A percentile compares a stretch with the other conserved stretches of the same genome.
Evolutionary conservation across 2,888 invertebrate species (phyloP).

Genomic region (Notocelia uddmanniana): DNA sequence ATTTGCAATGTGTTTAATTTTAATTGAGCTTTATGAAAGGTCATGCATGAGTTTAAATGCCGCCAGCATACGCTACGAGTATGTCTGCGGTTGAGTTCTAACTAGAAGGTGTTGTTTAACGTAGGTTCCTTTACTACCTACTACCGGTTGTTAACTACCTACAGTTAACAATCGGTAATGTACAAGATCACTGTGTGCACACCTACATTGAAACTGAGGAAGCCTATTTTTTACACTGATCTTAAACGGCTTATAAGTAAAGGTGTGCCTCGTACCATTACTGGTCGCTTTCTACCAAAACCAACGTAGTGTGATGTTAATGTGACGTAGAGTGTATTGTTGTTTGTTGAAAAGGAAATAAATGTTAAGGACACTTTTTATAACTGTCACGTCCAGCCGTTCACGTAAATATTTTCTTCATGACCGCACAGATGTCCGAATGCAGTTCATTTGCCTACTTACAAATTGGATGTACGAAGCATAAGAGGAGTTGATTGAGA

Average conservation of each 20-base stretch:
- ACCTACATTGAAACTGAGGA: background rate
- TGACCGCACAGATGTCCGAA: conserved; percentile 5
- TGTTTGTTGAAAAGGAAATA: background rate
- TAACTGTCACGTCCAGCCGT: background rate
- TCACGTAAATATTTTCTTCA: background rate
- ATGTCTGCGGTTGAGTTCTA: background rate
- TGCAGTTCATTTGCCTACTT: background rate
- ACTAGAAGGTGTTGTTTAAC: background rate
- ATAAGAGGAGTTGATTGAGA: background rate
- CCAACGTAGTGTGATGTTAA: background rate
- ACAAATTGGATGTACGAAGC: background rate
- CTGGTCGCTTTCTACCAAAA: background rate
- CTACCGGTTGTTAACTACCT: too few species aligned
- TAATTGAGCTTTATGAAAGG: conserved; percentile 16
- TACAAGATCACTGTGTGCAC: too few species aligned
- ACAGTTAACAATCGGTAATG: too few species aligned
- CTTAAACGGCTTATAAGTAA: too few species aligned
- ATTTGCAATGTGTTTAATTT: conserved; percentile 18
- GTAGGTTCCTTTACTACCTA: too few species aligned
- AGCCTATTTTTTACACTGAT: background rate
- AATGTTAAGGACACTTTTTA: conserved; percentile 31
- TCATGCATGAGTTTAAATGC: conserved; percentile 3
- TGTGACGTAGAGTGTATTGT: background rate
- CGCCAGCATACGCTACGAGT: background rate
- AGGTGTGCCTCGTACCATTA: background rate